Evolutionary conservation across 2,888 invertebrate genomes (phyloP).

Genomic region (Pachliopta kotzebuea): DNA sequence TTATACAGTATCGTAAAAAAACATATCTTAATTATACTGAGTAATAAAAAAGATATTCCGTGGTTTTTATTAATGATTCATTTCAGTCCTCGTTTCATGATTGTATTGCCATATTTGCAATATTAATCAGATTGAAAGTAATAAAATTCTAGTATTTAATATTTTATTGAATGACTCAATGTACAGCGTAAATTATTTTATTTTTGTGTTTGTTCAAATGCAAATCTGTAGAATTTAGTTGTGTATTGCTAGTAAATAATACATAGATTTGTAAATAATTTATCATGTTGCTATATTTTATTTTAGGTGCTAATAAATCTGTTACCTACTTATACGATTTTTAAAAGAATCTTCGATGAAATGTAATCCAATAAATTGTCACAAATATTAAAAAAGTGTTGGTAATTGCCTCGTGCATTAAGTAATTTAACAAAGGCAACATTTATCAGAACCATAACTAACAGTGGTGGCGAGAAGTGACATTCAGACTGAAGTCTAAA

Average conservation of each 20-base stretch:
- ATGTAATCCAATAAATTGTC: slow-evolving; percentile 39
- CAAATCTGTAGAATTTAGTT: slow-evolving; percentile 62
- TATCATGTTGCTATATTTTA: slow-evolving; percentile 68
- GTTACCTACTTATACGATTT: slow-evolving; percentile 45
- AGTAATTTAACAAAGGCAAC: slow-evolving; percentile 48
- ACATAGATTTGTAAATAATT: slow-evolving; percentile 70
- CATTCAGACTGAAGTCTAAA: slow-evolving; percentile 60
- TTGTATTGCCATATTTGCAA: slow-evolving; percentile 27
- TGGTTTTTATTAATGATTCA: not conserved
- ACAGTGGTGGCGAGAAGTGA: slow-evolving; percentile 72
- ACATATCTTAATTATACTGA: slow-evolving; percentile 31
- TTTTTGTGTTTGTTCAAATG: slow-evolving; percentile 65
- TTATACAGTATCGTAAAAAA: slow-evolving; percentile 23
- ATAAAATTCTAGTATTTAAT: slow-evolving; percentile 48
- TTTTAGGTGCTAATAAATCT: slow-evolving; percentile 71
- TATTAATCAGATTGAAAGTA: slow-evolving; percentile 44
- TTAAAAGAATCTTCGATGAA: slow-evolving; percentile 32
- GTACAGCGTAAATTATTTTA: slow-evolving; percentile 77
- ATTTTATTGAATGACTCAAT: slow-evolving; percentile 50
- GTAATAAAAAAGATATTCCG: slow-evolving; percentile 8
- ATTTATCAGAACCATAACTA: slow-evolving; percentile 72
- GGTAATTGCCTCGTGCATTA: slow-evolving; percentile 37
- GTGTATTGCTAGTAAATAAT: slow-evolving; percentile 60
- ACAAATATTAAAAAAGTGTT: slow-evolving; percentile 49
- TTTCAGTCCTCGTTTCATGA: slow-evolving; percentile 2